Evolutionary conservation across 37 sponge, comb jelly and placozoan genomes (phyloP).

Genomic region (Aplysina aerophoba): DNA sequence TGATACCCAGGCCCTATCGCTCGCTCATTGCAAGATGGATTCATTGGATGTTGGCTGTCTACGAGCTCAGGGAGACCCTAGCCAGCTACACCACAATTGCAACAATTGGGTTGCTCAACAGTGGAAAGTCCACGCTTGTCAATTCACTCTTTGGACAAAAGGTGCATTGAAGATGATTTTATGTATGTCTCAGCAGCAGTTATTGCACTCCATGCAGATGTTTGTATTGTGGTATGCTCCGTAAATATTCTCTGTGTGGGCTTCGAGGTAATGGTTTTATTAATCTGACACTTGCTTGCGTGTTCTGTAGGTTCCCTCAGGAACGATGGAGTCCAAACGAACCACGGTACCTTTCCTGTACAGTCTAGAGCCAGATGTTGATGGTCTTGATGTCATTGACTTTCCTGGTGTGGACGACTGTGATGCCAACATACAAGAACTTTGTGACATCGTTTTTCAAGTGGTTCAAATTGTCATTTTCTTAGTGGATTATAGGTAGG

Average conservation of each 20-base stretch:
- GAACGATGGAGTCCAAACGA: conserved; percentile 55
- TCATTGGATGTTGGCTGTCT: conserved; percentile 59
- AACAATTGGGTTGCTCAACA: conserved; percentile 65
- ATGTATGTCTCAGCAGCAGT: neutral
- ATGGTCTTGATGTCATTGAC: conserved; percentile 72
- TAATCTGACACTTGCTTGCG: neutral
- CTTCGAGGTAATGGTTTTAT: neutral
- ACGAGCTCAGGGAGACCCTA: conserved; percentile 61
- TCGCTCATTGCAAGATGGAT: conserved; percentile 76
- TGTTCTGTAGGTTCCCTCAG: conserved; percentile 44
- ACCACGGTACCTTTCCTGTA: conserved; percentile 79
- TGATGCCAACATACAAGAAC: conserved; percentile 53
- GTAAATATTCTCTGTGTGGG: neutral
- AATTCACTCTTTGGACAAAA: conserved; percentile 49
- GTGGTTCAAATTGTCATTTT: conserved; percentile 66
- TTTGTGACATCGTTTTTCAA: conserved; percentile 49
- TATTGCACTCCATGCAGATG: neutral
- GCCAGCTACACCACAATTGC: conserved; percentile 69
- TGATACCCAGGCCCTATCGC: conserved; percentile 41
- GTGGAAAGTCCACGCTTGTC: conserved; percentile 70
- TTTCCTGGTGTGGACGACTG: conserved; percentile 81
- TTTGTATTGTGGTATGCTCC: neutral
- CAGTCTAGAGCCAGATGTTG: conserved; percentile 52
- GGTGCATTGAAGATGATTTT: conserved; percentile 16
- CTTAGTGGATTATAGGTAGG: conserved; percentile 69